Conservation (phyloP, 2,888 invertebrate genomes). For the Lamproptera curius region DNA sequence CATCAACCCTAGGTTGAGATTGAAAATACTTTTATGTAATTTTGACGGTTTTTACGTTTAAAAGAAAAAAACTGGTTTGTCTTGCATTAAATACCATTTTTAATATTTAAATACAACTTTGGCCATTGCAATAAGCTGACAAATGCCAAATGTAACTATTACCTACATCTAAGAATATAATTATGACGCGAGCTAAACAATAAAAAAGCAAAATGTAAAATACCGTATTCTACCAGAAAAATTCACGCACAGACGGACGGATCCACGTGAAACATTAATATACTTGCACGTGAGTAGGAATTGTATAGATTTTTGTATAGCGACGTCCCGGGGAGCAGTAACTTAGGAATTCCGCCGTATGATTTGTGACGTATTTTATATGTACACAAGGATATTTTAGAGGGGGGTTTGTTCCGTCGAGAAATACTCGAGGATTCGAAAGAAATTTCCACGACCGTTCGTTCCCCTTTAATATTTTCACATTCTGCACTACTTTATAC, state of each 20-base stretch:
- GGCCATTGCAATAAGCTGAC: too few species aligned
- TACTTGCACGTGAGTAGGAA: neutral
- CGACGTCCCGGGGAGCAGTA: constrained; percentile 21
- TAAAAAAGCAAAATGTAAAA: too few species aligned
- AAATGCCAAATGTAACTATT: too few species aligned
- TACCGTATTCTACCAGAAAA: too few species aligned
- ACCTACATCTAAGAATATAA: too few species aligned
- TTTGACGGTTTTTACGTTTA: too few species aligned
- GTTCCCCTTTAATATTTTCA: constrained; percentile 14
- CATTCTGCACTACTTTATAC: constrained; percentile 1
- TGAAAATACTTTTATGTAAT: too few species aligned
- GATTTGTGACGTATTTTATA: constrained; percentile 67
- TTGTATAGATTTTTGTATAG: constrained; percentile 13
- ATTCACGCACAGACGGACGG: neutral
- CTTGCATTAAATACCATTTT: too few species aligned
- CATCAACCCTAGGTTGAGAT: too few species aligned
- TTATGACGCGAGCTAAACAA: too few species aligned
- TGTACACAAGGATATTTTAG: constrained; percentile 14
- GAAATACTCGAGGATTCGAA: constrained; percentile 11
- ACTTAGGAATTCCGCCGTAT: constrained; percentile 74
- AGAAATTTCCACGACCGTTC: constrained; percentile 10
- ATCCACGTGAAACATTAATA: neutral
- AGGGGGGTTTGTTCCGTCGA: constrained; percentile 7
- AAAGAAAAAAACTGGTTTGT: too few species aligned
- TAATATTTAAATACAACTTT: too few species aligned